These are phyloP conservation scores for Oncorhynchus masou DNA, from an alignment of 2,113 vertebrate species.

Conservation along the genomic window DNA sequence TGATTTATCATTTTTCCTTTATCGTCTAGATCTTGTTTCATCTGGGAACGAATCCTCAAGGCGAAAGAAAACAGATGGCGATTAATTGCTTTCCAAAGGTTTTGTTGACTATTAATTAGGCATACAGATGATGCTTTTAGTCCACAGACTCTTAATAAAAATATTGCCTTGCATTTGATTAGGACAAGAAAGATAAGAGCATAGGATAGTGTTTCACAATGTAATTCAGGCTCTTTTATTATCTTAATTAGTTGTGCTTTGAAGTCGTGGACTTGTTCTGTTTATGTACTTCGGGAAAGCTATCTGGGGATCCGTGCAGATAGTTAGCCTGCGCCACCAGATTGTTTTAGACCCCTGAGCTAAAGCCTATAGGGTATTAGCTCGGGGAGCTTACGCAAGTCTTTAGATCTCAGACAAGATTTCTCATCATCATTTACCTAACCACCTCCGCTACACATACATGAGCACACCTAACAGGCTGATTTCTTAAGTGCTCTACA, in stretches of 20 bases:
- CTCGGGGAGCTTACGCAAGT: no score
- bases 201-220: neutral
- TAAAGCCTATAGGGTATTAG: no score
- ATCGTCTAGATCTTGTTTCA: neutral
- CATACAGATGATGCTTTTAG: neutral
- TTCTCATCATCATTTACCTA: no score
- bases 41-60: neutral
- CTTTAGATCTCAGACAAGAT: no score
- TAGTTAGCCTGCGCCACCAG: no score
- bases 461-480: no score
- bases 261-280: neutral
- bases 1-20: neutral
- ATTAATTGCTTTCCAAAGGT: neutral
- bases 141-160: conserved; percentile 9
- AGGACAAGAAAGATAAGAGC: neutral
- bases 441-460: no score
- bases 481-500: no score
- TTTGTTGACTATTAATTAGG: neutral
- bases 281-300: no score
- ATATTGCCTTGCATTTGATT: neutral
- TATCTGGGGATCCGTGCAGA: no score
- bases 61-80: neutral
- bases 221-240: neutral
- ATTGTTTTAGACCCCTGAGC: no score
- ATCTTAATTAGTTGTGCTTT: neutral